These are phyloP conservation scores for Drosophila peninsularis DNA, from an alignment of 2,888 invertebrate species.

Conservation along the genomic window DNA sequence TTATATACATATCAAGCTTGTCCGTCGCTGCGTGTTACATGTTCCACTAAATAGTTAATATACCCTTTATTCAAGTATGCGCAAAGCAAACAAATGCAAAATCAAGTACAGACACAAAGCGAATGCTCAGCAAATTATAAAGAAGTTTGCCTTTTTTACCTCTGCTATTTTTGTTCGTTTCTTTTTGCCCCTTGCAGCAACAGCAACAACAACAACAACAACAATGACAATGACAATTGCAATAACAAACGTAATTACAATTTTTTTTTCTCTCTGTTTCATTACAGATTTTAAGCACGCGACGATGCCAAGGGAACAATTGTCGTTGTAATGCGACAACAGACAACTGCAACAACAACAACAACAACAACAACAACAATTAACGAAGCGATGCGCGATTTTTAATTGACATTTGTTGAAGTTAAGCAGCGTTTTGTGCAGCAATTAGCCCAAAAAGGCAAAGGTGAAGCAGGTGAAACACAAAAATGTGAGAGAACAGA, in stretches of 20 bases:
- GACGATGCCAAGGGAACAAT: constrained; percentile 61
- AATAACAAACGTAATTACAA: constrained; percentile 75
- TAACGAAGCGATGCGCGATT: constrained; percentile 64
- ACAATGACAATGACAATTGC: constrained; percentile 32
- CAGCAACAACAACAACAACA: constrained; percentile 32
- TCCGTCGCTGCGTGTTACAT: not conserved
- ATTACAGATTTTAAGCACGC: constrained; percentile 77
- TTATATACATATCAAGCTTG: no score
- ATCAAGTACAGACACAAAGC: constrained; percentile 29
- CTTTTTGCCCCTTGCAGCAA: constrained; percentile 52
- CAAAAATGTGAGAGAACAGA: constrained; percentile 5
- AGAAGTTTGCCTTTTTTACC: constrained; percentile 68
- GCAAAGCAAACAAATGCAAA: constrained; percentile 1
- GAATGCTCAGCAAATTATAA: constrained; percentile 63
- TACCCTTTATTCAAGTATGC: not conserved
- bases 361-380: constrained; percentile 10
- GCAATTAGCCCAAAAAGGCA: constrained; percentile 66
- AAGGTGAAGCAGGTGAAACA: not conserved
- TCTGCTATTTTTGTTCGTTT: constrained; percentile 13
- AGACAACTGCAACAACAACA: constrained; percentile 50
- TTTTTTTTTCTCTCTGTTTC: constrained; percentile 73
- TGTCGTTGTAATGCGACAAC: constrained; percentile 81
- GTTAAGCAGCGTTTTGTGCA: constrained; percentile 62
- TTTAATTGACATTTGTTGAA: constrained; percentile 78
- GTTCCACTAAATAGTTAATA: not conserved